Conservation (phyloP, 2,888 invertebrate species). For the Periphyllus acericola region DNA sequence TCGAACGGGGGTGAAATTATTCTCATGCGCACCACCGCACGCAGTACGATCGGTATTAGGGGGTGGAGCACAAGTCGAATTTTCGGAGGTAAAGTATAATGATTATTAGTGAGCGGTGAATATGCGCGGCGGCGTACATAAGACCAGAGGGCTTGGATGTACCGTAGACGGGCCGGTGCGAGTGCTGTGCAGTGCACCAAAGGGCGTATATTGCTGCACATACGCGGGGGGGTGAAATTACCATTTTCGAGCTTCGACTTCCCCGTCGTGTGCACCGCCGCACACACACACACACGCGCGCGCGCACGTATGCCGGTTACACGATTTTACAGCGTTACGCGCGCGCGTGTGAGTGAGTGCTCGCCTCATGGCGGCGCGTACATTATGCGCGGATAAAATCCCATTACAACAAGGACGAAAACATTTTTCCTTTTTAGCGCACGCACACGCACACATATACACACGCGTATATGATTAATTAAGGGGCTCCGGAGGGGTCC, state of each 20-base stretch:
- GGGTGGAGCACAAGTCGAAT: neutral
- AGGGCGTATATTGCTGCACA: neutral
- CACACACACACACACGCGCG: neutral
- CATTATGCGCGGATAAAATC: slow-evolving; percentile 9
- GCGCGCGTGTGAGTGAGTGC: neutral
- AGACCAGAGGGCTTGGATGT: slow-evolving; percentile 30
- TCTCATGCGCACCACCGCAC: neutral
- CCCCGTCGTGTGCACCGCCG: neutral
- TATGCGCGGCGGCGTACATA: neutral
- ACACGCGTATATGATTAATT: slow-evolving; percentile 46
- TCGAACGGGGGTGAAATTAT: no score
- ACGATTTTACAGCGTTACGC: neutral
- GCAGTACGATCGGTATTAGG: neutral
- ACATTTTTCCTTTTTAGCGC: slow-evolving; percentile 32
- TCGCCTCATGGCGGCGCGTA: neutral
- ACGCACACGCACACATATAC: neutral
- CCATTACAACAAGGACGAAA: slow-evolving; percentile 52
- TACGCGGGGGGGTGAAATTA: slow-evolving; percentile 22
- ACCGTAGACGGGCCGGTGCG: neutral
- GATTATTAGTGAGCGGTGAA: neutral
- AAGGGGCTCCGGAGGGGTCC: slow-evolving; percentile 45
- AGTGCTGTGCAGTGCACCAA: neutral
- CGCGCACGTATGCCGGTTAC: neutral
- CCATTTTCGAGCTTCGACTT: slow-evolving; percentile 30
- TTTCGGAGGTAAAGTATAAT: slow-evolving; percentile 23